Conservation (phyloP, 2,888 invertebrate genomes). For the Coecobrya sp. region DNA sequence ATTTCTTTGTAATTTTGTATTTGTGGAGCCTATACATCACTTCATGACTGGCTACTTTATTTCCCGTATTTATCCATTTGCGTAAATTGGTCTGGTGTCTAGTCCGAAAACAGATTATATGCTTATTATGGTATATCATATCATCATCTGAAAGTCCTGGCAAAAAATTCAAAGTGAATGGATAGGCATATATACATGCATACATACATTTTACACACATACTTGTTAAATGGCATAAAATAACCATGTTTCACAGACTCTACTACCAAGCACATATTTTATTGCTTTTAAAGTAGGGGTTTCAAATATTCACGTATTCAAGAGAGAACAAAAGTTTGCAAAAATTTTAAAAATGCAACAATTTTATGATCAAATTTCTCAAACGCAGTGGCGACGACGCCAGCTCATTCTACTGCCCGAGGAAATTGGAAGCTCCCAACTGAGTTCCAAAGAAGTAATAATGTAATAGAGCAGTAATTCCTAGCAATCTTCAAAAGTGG, state of each 20-base stretch:
- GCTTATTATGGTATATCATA: slow-evolving; percentile 59
- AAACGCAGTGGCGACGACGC: not conserved
- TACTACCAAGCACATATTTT: not conserved
- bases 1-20: slow-evolving; percentile 76
- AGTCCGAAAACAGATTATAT: slow-evolving; percentile 63
- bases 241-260: not conserved
- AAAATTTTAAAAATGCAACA: slow-evolving; percentile 19
- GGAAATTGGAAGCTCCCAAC: slow-evolving; percentile 11
- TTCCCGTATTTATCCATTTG: slow-evolving; percentile 76
- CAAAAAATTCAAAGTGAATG: slow-evolving; percentile 23
- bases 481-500: not conserved
- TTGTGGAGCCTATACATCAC: slow-evolving; percentile 71
- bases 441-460: slow-evolving; percentile 23
- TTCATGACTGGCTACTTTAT: slow-evolving; percentile 67
- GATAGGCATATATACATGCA: not conserved
- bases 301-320: slow-evolving; percentile 28
- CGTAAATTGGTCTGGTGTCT: slow-evolving; percentile 71
- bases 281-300: slow-evolving; percentile 23
- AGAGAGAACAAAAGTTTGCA: not conserved
- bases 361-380: not conserved
- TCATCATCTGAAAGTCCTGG: slow-evolving; percentile 35
- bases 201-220: not conserved
- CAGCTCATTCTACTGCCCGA: not conserved
- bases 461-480: slow-evolving; percentile 1
- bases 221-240: not conserved